Evolutionary conservation across 2,113 vertebrate species (phyloP).

Genomic region (Nyctibius bracteatus): DNA sequence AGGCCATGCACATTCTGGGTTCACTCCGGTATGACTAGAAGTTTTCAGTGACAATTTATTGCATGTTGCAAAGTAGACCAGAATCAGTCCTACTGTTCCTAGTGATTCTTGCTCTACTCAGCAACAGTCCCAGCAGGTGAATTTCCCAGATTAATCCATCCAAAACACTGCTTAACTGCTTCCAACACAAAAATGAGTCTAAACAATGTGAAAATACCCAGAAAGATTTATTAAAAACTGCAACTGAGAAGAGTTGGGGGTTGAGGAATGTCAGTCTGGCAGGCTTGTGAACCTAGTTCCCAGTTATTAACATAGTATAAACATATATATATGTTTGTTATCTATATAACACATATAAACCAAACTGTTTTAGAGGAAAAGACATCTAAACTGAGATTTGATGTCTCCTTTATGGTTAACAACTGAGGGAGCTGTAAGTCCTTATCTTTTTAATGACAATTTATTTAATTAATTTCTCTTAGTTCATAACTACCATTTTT

Average conservation of each 20-base stretch:
- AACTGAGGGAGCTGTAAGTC: neutral
- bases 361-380: neutral
- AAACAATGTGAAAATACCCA: neutral
- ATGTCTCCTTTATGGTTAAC: neutral
- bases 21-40: neutral
- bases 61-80: neutral
- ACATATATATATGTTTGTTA: neutral
- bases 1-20: neutral
- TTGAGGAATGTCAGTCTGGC: neutral
- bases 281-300: neutral
- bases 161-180: neutral
- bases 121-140: neutral
- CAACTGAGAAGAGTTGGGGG: neutral
- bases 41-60: neutral
- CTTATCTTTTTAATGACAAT: neutral
- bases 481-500: neutral
- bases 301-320: neutral
- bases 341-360: neutral
- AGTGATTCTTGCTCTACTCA: neutral
- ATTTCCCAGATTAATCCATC: neutral
- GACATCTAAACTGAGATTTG: neutral
- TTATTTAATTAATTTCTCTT: neutral
- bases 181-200: neutral
- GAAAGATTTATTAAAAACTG: neutral
- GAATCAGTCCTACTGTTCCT: neutral